Evolutionary conservation across 2,888 invertebrate species (phyloP), one percentile per base, ranked within the genome.

Genomic region (Caenorhabditis auriculariae): DNA sequence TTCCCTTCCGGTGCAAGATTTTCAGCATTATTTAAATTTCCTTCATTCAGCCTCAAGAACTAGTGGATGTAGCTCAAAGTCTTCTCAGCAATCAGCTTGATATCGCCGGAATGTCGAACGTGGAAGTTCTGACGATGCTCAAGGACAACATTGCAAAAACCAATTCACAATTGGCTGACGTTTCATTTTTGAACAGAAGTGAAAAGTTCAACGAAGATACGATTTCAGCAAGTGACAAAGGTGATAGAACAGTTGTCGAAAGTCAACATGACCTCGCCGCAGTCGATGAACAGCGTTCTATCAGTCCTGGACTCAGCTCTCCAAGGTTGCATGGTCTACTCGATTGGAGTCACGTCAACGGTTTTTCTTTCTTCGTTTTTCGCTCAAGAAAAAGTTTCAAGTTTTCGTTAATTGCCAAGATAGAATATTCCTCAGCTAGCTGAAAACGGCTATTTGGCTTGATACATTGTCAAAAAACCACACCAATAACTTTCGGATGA

Each of bases 301-400:
- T 56, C 57, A 7, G 45, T 50, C 38, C 32, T 61, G 29, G 57
- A 57, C 37, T 35, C 54, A 29, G 61, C 61, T 3, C 23, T 61
- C 32, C 44, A 57, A 45, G 61, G 61, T 24, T 54, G 57, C 39
- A 61, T 57, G n/a, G 61, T 61, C 1, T 61, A 54, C 32, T 57
- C 61, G 0, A 37, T 61, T 32, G 60, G 60, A 48, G 48, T 56
- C 0, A 46, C 56, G 3, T 53, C 49, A 28, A 49, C 60, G n/a
- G n/a, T n/a, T n/a, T n/a, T n/a, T n/a, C n/a, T n/a, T n/a, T n/a
- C n/a, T n/a, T n/a, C n/a, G n/a, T n/a, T n/a, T n/a, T n/a, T n/a
- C n/a, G n/a, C n/a, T n/a, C n/a, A n/a, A n/a, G n/a, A n/a, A n/a
- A n/a, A n/a, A n/a, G n/a, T n/a, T n/a, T n/a, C n/a, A n/a, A n/a